Conservation (phyloP, 2,797 vertebrate genomes). For the Staurois parvus region DNA sequence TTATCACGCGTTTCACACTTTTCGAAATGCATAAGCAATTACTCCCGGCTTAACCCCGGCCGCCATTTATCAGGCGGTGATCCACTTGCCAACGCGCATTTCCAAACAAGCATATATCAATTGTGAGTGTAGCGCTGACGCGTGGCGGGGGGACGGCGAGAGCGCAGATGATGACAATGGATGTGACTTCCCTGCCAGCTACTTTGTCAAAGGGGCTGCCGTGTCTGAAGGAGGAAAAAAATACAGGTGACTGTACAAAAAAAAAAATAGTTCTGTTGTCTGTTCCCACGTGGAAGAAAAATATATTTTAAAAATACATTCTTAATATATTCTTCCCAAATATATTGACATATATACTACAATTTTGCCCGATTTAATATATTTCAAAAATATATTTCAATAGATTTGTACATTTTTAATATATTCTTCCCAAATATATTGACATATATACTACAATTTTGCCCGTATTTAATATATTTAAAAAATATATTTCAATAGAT, state of each 20-base stretch:
- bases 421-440: too few species aligned
- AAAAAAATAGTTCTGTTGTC: neutral
- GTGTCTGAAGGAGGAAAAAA: neutral
- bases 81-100: conserved; percentile 46
- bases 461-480: too few species aligned
- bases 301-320: too few species aligned
- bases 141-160: conserved; percentile 35
- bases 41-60: conserved; percentile 49
- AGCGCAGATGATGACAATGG: conserved; percentile 45
- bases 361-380: too few species aligned
- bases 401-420: too few species aligned
- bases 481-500: too few species aligned
- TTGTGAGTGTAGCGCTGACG: conserved; percentile 40
- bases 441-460: too few species aligned
- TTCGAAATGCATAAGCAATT: conserved; percentile 53
- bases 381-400: too few species aligned
- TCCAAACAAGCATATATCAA: conserved; percentile 57
- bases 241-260: conserved; percentile 25
- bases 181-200: conserved; percentile 31
- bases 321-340: too few species aligned
- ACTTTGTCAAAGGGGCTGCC: conserved; percentile 42
- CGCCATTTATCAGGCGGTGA: conserved; percentile 51
- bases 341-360: too few species aligned
- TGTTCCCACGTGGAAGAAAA: too few species aligned
- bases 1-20: conserved; percentile 50